Base-by-base conservation (phyloP, 2,113 vertebrate species). In the Bambusicola thoracicus region DNA sequence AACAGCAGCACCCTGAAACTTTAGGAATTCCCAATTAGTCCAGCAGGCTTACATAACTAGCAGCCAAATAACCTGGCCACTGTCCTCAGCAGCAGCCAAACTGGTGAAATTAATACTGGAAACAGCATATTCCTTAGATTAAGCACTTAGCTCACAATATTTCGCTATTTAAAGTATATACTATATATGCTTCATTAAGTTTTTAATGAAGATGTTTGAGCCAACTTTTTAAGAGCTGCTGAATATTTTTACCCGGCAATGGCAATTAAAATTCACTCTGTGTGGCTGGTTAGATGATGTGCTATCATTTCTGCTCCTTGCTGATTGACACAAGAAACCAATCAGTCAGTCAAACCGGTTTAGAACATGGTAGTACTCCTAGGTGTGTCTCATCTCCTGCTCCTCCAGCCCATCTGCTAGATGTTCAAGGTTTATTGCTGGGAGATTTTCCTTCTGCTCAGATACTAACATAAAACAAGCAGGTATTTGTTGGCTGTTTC, bases 401-500 rank as follows among this genome's bases (percentile, higher is more conserved):
- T 41, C 62, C 34, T 62, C 43, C 49, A 69, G 55, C 13, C n/a
- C 68, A 74, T 36, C 10, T 51, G 41, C 12, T 43, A 58, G 38
- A 66, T 18, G 40, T 6, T 53, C 27, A 58, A n/a, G 16, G 62
- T 80, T 40, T 32, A 32, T 44, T 7, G 2, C 76, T 55, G 41
- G 16, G 44, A 73, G 74, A 20, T 17, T 76, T 82, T 69, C 18
- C 67, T 41, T 87, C 74, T 62, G 77, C 62, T 90, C 66, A n/a
- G 62, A n/a, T 2, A 14, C 44, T 34, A 51, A 74, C 62, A 72
- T 13, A 80, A 55, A 46, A 56, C 41, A 61, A 80, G 87, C 59
- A 91, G 66, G 55, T 70, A 67, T 80, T 91, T 95, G 55, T 89
- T 92, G 32, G 67, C 61, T 67, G 94, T 95, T 95, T n/a, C 94